A percentile compares a stretch with the other conserved stretches of the same genome.
These are phyloP conservation scores for Spatula clypeata DNA, from an alignment of 2,797 vertebrate genomes.

Conservation along the genomic window DNA sequence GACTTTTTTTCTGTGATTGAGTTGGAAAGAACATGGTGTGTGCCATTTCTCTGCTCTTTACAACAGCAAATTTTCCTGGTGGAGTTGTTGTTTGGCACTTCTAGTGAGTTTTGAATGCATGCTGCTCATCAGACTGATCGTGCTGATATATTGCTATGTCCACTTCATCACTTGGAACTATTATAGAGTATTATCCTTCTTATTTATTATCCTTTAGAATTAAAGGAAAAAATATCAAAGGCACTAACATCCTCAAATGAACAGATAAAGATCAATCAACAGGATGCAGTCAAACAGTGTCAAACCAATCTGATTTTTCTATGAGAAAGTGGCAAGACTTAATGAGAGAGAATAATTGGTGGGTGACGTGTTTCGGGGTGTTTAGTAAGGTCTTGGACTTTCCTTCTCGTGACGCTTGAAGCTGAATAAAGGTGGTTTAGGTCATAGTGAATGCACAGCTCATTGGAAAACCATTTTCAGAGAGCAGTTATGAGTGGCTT, in stretches of 20 bases:
- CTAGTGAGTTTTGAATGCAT: not conserved
- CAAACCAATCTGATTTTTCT: not conserved
- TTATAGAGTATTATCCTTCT: not conserved
- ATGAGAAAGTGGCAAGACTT: not conserved
- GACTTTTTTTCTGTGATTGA: not conserved
- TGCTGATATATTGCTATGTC: not conserved
- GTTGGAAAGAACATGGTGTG: not conserved
- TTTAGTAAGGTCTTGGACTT: not conserved
- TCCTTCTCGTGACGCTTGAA: not conserved
- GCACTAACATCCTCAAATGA: not conserved
- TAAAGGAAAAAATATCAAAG: not conserved
- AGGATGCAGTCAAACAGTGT: not conserved
- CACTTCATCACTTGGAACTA: accelerated
- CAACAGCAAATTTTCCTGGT: not conserved
- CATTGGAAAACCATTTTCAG: not conserved
- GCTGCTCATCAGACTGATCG: not conserved
- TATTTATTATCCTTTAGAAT: not conserved
- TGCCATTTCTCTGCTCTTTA: not conserved
- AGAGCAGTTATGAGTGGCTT: not conserved
- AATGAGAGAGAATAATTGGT: not conserved
- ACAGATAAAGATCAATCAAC: not conserved
- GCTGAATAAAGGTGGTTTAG: not conserved
- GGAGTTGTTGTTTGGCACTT: not conserved
- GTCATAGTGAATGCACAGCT: not conserved
- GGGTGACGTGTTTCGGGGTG: not conserved